phyloP scores from a whole-genome alignment of 2,113 vertebrate genomes.

The Polypterus senegalus region DNA sequence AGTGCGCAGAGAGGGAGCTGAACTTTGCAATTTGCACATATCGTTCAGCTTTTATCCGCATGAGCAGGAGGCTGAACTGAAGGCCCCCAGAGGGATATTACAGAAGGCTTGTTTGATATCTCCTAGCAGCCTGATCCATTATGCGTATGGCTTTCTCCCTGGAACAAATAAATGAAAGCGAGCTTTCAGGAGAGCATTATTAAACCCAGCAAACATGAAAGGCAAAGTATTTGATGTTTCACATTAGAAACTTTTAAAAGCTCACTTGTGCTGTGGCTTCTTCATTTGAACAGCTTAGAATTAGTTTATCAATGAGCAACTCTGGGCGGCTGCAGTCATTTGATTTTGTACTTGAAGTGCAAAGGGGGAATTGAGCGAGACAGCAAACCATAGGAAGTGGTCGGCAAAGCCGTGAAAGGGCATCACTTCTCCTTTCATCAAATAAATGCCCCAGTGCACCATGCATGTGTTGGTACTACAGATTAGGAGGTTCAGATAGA shows the following conservation, averaged over 20 bases:
- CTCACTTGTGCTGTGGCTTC: constrained; percentile 1
- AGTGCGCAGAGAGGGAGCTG: constrained; percentile 7
- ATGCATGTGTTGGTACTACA: no score
- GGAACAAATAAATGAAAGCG: neutral
- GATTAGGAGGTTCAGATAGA: no score
- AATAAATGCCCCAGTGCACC: no score
- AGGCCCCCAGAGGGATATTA: neutral
- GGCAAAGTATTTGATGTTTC: constrained; percentile 1
- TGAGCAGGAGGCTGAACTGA: constrained; percentile 2
- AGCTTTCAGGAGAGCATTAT: neutral
- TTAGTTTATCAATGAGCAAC: constrained; percentile 1
- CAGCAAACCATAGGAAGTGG: no score
- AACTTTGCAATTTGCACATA: neutral
- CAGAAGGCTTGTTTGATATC: constrained; percentile 8
- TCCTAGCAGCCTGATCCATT: neutral
- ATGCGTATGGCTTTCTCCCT: neutral
- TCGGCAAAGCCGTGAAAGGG: no score
- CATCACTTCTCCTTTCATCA: no score
- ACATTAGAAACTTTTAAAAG: neutral
- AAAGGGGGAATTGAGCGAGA: neutral
- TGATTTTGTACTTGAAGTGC: neutral
- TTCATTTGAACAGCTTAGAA: constrained; percentile 2
- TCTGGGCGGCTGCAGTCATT: neutral
- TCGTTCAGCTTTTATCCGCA: constrained; percentile 1
- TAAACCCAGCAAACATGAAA: constrained; percentile 3